Evolutionary conservation across 2,888 invertebrate species (phyloP).

Genomic region (Sarcophaga rosellei): DNA sequence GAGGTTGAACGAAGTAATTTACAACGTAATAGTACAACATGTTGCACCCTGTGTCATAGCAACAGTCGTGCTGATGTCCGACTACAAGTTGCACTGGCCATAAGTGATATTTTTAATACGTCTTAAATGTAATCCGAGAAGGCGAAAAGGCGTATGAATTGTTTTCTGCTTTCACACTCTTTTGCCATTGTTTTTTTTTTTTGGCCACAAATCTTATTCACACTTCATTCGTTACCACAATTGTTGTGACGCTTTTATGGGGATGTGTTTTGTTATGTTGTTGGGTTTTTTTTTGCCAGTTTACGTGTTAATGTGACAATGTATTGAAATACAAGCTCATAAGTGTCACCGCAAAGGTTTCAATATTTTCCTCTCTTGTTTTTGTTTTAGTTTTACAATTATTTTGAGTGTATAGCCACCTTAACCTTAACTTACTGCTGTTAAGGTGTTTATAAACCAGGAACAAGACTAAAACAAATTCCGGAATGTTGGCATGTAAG

Average conservation of each 20-base stretch:
- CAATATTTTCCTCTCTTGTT: constrained; percentile 23
- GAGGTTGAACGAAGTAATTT: neutral
- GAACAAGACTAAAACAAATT: constrained; percentile 19
- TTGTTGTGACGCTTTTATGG: neutral
- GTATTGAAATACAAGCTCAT: constrained; percentile 65
- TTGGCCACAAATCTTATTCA: constrained; percentile 49
- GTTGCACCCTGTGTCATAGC: constrained; percentile 9
- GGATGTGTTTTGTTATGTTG: neutral
- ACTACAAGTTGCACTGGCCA: neutral
- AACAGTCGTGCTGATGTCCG: neutral
- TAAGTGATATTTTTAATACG: constrained; percentile 12
- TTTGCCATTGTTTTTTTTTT: constrained; percentile 32
- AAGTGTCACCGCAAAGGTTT: constrained; percentile 66
- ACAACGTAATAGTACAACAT: constrained; percentile 1
- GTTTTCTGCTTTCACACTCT: constrained; percentile 62
- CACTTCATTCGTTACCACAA: constrained; percentile 49
- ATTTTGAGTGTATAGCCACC: constrained; percentile 32
- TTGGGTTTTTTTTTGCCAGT: neutral
- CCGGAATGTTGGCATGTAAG: constrained; percentile 1
- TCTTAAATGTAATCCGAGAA: constrained; percentile 47
- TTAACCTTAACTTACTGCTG: constrained; percentile 47
- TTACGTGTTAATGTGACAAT: constrained; percentile 32
- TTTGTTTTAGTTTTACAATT: neutral
- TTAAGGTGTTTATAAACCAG: constrained; percentile 4
- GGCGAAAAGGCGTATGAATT: neutral